Percentiles rank a stretch among this genome's conserved stretches.
Conservation (phyloP, 2,888 invertebrate genomes). For the Meta bourneti region DNA sequence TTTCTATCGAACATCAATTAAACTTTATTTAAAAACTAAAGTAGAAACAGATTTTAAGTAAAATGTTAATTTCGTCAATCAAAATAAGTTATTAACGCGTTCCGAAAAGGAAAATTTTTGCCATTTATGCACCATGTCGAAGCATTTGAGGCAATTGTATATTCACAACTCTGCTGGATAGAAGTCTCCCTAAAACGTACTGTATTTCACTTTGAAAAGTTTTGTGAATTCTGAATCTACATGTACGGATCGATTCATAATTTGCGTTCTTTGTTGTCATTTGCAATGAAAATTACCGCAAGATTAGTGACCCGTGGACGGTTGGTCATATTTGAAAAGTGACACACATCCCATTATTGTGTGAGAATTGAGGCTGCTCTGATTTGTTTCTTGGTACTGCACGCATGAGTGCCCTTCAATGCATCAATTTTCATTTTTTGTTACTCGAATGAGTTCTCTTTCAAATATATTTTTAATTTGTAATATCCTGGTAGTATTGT, state of each 20-base stretch:
- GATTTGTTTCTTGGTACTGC: background rate
- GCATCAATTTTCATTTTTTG: background rate
- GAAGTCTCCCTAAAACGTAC: no score
- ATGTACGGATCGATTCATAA: background rate
- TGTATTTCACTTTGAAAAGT: no score
- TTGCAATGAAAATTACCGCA: conserved; percentile 15
- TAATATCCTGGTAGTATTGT: background rate
- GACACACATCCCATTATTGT: conserved; percentile 60
- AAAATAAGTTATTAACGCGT: no score
- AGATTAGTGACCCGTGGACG: conserved; percentile 66
- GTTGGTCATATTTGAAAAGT: conserved; percentile 54
- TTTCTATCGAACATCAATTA: no score
- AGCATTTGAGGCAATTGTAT: no score
- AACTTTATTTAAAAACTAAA: no score
- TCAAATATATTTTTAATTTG: background rate
- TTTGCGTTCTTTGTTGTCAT: conserved; percentile 9
- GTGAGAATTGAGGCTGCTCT: conserved; percentile 34
- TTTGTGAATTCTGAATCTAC: background rate
- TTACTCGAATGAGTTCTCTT: background rate
- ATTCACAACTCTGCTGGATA: no score
- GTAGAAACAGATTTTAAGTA: no score
- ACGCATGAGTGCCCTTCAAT: background rate
- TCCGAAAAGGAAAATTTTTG: no score
- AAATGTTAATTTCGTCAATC: no score
- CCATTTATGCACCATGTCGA: no score